These are phyloP conservation scores for Drosophila macrospina DNA, from an alignment of 2,888 invertebrate genomes.

Conservation along the genomic window DNA sequence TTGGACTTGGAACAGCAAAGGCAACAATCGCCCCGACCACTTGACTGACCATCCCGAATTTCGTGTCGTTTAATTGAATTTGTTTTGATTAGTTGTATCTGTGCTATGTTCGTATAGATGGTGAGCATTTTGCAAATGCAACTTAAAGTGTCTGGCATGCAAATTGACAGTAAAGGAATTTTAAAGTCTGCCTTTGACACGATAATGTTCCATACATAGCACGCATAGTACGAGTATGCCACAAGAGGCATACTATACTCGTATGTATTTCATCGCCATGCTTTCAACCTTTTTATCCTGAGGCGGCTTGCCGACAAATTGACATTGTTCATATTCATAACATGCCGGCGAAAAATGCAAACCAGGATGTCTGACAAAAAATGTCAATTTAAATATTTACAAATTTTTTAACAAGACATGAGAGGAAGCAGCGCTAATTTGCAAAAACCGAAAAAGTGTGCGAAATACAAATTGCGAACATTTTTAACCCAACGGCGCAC, in stretches of 20 bases:
- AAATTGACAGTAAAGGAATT: slow-evolving; percentile 53
- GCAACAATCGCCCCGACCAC: slow-evolving; percentile 6
- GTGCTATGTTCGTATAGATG: slow-evolving; percentile 17
- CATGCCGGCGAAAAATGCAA: slow-evolving; percentile 36
- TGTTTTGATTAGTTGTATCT: slow-evolving; percentile 79
- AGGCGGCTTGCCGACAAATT: slow-evolving; percentile 63
- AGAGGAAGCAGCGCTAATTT: slow-evolving; percentile 57
- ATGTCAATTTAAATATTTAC: slow-evolving; percentile 83
- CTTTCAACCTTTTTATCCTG: slow-evolving; percentile 43
- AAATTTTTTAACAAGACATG: slow-evolving; percentile 77
- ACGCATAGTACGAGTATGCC: slow-evolving; percentile 9
- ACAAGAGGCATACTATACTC: neutral
- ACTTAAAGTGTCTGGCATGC: slow-evolving; percentile 63
- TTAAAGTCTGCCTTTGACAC: slow-evolving; percentile 52
- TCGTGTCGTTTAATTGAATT: slow-evolving; percentile 80
- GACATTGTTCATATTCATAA: slow-evolving; percentile 73
- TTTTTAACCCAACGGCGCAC: slow-evolving; percentile 49
- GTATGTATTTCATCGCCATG: slow-evolving; percentile 23
- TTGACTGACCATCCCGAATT: slow-evolving; percentile 36
- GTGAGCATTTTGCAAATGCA: slow-evolving; percentile 58
- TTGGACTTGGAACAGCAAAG: slow-evolving; percentile 5
- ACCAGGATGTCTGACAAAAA: slow-evolving; percentile 56
- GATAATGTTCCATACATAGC: slow-evolving; percentile 28
- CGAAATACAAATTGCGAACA: slow-evolving; percentile 74
- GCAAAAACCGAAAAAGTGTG: slow-evolving; percentile 56